These are phyloP conservation scores for Trissolcus japonicus DNA, from an alignment of 2,888 invertebrate species.

Conservation along the genomic window DNA sequence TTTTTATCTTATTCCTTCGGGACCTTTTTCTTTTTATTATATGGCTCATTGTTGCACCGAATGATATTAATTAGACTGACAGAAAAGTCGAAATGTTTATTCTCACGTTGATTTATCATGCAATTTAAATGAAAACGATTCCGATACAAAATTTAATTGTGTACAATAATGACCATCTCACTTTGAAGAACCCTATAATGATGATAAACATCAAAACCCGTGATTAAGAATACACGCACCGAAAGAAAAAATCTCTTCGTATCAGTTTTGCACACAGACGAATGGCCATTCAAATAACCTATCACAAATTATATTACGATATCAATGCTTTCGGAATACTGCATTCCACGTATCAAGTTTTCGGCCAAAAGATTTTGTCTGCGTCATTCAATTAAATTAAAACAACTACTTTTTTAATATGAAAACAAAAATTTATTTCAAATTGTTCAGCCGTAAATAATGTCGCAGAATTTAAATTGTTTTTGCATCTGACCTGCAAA, in stretches of 20 bases:
- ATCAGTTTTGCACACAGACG: constrained; percentile 10
- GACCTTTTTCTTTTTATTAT: too few species aligned
- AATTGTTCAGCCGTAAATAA: too few species aligned
- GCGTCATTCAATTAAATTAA: too few species aligned
- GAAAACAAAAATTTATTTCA: too few species aligned
- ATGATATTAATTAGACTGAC: not conserved
- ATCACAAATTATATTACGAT: constrained; percentile 18
- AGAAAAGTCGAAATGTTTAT: not conserved
- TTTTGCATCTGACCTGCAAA: too few species aligned
- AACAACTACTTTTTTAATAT: too few species aligned
- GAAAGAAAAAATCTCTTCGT: constrained; percentile 5
- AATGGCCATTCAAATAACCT: constrained; percentile 18
- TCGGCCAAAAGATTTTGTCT: not conserved
- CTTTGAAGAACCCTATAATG: constrained; percentile 20
- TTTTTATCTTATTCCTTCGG: too few species aligned
- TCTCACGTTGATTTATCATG: constrained; percentile 1
- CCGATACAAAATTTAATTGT: constrained; percentile 9
- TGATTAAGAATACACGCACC: constrained; percentile 15
- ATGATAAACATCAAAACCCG: constrained; percentile 20
- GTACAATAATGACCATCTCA: constrained; percentile 15
- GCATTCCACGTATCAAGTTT: constrained; percentile 8
- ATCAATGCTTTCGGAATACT: constrained; percentile 2
- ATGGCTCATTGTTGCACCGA: not conserved
- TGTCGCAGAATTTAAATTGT: too few species aligned
- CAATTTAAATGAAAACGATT: constrained; percentile 2